Conservation (phyloP, 2,888 invertebrate genomes). For the Flexamia atlantica region DNA sequence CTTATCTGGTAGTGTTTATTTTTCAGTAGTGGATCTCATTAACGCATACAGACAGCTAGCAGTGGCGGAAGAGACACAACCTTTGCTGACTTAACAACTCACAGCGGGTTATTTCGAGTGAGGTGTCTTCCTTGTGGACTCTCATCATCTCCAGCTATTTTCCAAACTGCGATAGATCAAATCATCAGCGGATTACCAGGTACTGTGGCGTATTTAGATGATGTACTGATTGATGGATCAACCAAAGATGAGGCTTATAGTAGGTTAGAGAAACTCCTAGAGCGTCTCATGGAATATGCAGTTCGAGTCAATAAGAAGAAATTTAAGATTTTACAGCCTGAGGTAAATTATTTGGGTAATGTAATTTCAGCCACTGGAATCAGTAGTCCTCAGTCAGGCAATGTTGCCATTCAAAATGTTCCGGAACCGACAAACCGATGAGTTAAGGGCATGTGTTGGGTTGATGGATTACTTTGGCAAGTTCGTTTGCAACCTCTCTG, state of each 20-base stretch:
- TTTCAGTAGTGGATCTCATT: too few relatives aligned
- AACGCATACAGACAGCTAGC: too few relatives aligned
- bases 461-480: constrained; percentile 61
- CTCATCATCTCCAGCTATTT: constrained; percentile 68
- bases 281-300: constrained; percentile 67
- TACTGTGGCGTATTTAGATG: constrained; percentile 69
- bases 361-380: constrained; percentile 53
- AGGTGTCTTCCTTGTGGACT: constrained; percentile 67
- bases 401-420: constrained; percentile 47
- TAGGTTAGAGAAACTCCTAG: constrained; percentile 65
- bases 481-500: constrained; percentile 57
- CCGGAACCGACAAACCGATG: constrained; percentile 50
- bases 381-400: constrained; percentile 40
- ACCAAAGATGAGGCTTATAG: not conserved
- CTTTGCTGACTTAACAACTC: constrained; percentile 71
- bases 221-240: constrained; percentile 67
- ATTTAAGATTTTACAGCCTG: constrained; percentile 68
- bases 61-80: too few relatives aligned
- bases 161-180: constrained; percentile 65
- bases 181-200: constrained; percentile 61
- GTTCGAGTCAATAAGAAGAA: constrained; percentile 69
- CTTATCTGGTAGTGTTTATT: too few relatives aligned
- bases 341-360: constrained; percentile 70
- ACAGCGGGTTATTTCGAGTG: constrained; percentile 66
- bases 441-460: constrained; percentile 46